Conservation (phyloP, 2,797 vertebrate genomes). For the Pagetopsis macropterus region DNA sequence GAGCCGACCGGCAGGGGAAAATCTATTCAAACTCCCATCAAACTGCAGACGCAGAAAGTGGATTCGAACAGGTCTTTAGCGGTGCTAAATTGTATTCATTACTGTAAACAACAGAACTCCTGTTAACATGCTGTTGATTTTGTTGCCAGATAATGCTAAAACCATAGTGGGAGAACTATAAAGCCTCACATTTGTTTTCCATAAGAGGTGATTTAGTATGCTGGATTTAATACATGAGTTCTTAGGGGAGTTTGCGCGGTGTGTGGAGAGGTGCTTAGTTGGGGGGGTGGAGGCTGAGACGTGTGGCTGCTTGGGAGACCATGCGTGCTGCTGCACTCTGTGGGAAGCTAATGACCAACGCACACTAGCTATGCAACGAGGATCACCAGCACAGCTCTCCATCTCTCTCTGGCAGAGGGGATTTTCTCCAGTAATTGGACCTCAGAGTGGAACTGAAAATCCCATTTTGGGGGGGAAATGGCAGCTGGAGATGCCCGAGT, state of each 20-base stretch:
- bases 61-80: slow-evolving; percentile 31
- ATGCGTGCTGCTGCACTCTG: slow-evolving; percentile 70
- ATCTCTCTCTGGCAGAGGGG: slow-evolving; percentile 48
- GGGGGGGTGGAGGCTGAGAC: slow-evolving; percentile 51
- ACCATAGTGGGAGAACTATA: neutral
- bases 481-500: slow-evolving; percentile 22
- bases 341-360: slow-evolving; percentile 75
- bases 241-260: slow-evolving; percentile 48
- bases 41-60: slow-evolving; percentile 30
- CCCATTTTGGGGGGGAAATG: slow-evolving; percentile 22
- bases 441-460: slow-evolving; percentile 41
- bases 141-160: slow-evolving; percentile 10
- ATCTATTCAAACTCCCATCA: slow-evolving; percentile 50
- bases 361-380: slow-evolving; percentile 51
- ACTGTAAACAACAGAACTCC: slow-evolving; percentile 1
- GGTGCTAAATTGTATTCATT: slow-evolving; percentile 26
- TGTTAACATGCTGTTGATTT: slow-evolving; percentile 13
- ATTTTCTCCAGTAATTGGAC: slow-evolving; percentile 67
- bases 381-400: slow-evolving; percentile 46
- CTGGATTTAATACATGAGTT: slow-evolving; percentile 35
- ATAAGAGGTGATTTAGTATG: slow-evolving; percentile 32
- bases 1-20: slow-evolving; percentile 35
- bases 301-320: slow-evolving; percentile 63
- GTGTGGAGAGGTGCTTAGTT: slow-evolving; percentile 50
- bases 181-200: slow-evolving; percentile 34